Base-by-base conservation (phyloP, 2,888 invertebrate species). In the Adineta ricciae region DNA sequence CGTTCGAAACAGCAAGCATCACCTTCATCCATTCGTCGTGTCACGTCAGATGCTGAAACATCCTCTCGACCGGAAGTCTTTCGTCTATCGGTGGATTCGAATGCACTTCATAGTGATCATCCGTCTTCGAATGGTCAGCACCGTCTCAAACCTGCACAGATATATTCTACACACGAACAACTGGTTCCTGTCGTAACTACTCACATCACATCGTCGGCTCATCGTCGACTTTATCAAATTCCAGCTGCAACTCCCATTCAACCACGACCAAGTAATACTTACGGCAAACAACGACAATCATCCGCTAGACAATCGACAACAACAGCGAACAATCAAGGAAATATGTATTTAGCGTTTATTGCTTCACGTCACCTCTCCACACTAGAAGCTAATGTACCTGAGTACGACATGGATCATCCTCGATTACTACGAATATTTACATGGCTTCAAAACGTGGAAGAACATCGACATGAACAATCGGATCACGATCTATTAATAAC, bases 371-470 rank as follows among this genome's bases (percentile, higher is more conserved):
- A 78, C 41, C 41, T 78, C 24, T 78, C 78, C 38, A 24, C 78
- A 41, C 41, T 41, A 78, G 78, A 78, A n/a, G 41, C 46, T 8
- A 46, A 78, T 78, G 19, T 41, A 41, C n/a, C 2, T 24, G 78
- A 78, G n/a, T 41, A 1, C 41, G 78, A 78, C 41, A 78, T 78
- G 24, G 78, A 78, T 78, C 78, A 78, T 78, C 41, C 38, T 24
- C 38, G 32, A 78, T 78, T 78, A 78, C 16, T 78, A 24, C 8
- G 41, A 4, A 78, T 78, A n/a, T 78, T 78, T 41, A n/a, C 41
- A 19, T 78, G 78, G 78, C n/a, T 78, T n/a, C 38, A 41, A 78
- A 78, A 78, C 41, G 41, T 78, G 14, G 78, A 78, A 78, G 41
- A 78, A 38, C 14, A 78, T 78, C 38, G 78, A 9, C 78, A 78